Conservation (phyloP, 1,140 invertebrate genomes). For the Arion vulgaris region DNA sequence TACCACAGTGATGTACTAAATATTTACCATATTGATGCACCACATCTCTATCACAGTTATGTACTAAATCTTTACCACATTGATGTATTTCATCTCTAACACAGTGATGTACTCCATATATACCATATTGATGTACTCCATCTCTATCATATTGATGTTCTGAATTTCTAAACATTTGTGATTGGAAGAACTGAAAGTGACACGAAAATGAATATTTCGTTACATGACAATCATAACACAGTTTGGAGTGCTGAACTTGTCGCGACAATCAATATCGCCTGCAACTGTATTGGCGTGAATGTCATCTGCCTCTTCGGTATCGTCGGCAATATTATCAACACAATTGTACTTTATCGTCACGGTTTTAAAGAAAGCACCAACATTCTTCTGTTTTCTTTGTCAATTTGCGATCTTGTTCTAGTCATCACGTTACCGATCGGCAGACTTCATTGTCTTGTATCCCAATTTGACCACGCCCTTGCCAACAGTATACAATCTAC, state of each 20-base stretch:
- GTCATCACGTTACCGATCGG: neutral
- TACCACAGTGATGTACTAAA: too few relatives aligned
- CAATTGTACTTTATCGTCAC: neutral
- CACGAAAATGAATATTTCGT: neutral
- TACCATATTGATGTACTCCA: too few relatives aligned
- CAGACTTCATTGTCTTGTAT: neutral
- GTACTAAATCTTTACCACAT: too few relatives aligned
- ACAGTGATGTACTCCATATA: too few relatives aligned
- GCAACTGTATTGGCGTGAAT: neutral
- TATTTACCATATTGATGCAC: too few relatives aligned
- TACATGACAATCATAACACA: neutral
- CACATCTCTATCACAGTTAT: too few relatives aligned
- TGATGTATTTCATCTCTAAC: too few relatives aligned
- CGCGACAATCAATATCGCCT: neutral
- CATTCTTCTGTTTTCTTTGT: constrained; percentile 12
- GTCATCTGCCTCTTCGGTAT: neutral
- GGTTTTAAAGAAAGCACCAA: constrained; percentile 5
- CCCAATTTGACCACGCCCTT: neutral
- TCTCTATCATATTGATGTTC: too few relatives aligned
- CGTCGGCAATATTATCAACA: neutral
- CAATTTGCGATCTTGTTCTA: neutral
- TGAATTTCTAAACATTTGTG: too few relatives aligned
- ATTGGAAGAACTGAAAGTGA: too few relatives aligned
- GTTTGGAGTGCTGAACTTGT: neutral
- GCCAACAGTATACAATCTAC: neutral